Percentiles rank a stretch among this genome's conserved stretches.
Evolutionary conservation across 2,888 invertebrate species (phyloP).

Genomic region (Cybosia mesomella): DNA sequence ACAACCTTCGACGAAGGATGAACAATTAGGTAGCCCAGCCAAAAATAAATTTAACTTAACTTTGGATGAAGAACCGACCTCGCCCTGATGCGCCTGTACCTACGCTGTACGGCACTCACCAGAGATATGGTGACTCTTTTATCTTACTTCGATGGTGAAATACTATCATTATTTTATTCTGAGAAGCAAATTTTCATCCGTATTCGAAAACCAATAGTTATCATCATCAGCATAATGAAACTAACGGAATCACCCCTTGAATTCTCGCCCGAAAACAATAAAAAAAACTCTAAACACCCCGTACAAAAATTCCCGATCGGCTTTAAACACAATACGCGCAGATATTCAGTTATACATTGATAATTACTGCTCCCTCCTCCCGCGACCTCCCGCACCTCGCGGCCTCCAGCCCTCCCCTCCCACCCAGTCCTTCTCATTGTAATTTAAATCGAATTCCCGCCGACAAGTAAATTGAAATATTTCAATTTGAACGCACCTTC

Average conservation of each 20-base stretch:
- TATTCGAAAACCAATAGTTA: not conserved
- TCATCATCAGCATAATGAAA: not conserved
- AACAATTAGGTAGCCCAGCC: too few species aligned
- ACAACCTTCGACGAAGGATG: too few species aligned
- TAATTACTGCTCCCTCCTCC: constrained; percentile 64
- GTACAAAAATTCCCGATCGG: constrained; percentile 48
- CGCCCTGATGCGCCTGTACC: too few species aligned
- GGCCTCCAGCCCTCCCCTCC: constrained; percentile 33
- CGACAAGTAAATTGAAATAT: constrained; percentile 86
- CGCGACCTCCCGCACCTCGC: constrained; percentile 25
- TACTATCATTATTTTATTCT: not conserved
- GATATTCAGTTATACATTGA: constrained; percentile 81
- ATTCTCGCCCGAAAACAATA: constrained; percentile 6
- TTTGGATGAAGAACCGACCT: too few species aligned
- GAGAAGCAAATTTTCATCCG: not conserved
- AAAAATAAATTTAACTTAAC: too few species aligned
- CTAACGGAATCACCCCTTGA: constrained; percentile 9
- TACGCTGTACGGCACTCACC: too few species aligned
- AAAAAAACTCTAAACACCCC: constrained; percentile 33
- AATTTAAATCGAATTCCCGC: constrained; percentile 85
- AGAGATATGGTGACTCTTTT: not conserved
- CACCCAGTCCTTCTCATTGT: constrained; percentile 73
- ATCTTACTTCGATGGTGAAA: not conserved
- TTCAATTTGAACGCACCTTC: constrained; percentile 80
- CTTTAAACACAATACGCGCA: constrained; percentile 63